Evolutionary conservation across 2,797 vertebrate genomes (phyloP), one percentile per base, ranked within the genome.

Genomic region (Alcedo atthis): DNA sequence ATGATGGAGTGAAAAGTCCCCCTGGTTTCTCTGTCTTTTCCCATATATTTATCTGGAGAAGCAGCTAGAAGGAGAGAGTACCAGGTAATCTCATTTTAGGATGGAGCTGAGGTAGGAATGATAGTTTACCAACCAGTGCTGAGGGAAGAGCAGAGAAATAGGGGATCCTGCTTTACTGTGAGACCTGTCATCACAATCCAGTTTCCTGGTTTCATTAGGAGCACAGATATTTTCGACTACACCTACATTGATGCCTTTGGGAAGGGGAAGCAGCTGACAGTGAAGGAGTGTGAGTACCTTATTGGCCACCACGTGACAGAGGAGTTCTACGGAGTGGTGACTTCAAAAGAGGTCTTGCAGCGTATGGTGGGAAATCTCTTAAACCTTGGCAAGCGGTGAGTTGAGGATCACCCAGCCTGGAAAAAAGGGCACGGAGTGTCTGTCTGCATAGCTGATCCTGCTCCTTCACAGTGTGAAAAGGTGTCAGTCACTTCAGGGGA

Each of bases 291-390:
- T 2, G 99, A 99, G 95, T 99, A 99, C 97, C 97, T 99, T 69
- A 99, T 99, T 17, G 99, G 98, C 92, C 99, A 99, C 97, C 98
- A 99, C 18, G 99, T 99, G 97, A 98, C 99, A 0, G 98, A 99
- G 42, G 99, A 99, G 33, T 99, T 99, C 94, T 99, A 99, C 30
- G 98, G 98, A 4, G 98, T 99, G 93, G 99, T 99, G 90, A 99
- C 98, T 42, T 99, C 99, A 37, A 98, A 98, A 30, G 99, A 99
- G 91, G 98, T 99, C 91, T 94, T 99, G 73, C 99, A 99, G 94
- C 97, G 99, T 35, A 99, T 99, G 99, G 99, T 99, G 98, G 99
- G 99, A 12, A 99, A 99, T 88, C 98, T 99, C 87, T 96, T 99
- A 6, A 99, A 99, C 97, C 98, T 99, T 5, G 99, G 99, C 63